Conservation (phyloP, 2,888 invertebrate species). For the Trachelus stipa region DNA sequence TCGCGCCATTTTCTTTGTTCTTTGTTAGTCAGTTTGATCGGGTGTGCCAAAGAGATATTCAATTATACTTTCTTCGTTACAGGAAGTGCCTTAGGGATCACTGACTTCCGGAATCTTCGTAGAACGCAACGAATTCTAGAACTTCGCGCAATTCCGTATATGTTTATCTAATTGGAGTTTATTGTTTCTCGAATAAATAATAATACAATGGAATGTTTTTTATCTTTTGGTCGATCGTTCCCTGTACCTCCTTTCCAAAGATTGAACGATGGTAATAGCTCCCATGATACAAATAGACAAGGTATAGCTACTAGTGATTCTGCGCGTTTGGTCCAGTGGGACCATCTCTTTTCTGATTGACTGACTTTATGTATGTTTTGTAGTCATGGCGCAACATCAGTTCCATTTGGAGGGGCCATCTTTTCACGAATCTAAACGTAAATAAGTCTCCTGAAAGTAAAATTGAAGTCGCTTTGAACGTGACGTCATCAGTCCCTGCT, state of each 20-base stretch:
- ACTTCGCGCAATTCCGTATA: not conserved
- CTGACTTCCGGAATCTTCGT: not conserved
- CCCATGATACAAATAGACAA: too few species aligned
- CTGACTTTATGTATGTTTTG: too few species aligned
- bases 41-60: not conserved
- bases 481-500: too few species aligned
- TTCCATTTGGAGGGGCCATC: too few species aligned
- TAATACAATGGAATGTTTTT: not conserved
- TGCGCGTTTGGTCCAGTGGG: too few species aligned
- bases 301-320: too few species aligned
- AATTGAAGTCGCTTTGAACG: too few species aligned
- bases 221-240: not conserved
- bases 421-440: too few species aligned
- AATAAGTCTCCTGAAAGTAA: too few species aligned
- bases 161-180: not conserved
- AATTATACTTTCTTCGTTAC: not conserved
- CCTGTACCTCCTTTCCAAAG: not conserved
- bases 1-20: not conserved
- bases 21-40: not conserved
- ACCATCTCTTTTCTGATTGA: too few species aligned
- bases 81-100: not conserved
- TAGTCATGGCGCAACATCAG: too few species aligned
- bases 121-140: not conserved
- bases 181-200: not conserved
- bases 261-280: not conserved